Percentiles rank a stretch among this genome's conserved stretches.
phyloP scores from a whole-genome alignment of 2,113 vertebrate genomes.

The Tor tambroides region DNA sequence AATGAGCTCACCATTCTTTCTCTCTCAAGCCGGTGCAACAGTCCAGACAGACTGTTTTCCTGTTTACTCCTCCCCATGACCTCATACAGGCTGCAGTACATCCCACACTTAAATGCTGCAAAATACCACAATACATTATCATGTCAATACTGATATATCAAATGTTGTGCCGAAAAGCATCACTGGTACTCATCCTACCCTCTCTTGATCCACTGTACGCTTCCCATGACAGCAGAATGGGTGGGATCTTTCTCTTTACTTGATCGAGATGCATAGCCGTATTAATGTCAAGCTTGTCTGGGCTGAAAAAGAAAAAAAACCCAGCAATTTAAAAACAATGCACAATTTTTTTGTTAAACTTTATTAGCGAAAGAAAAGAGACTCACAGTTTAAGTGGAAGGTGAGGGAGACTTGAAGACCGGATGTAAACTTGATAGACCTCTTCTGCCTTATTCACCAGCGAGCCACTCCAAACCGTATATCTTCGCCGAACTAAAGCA shows the following conservation, averaged over 20 bases:
- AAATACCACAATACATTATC: conserved; percentile 37
- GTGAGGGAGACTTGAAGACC: conserved; percentile 79
- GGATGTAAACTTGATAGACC: conserved; percentile 86
- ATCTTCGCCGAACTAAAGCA: conserved; percentile 79
- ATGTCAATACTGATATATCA: background rate
- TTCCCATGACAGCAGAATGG: conserved; percentile 84
- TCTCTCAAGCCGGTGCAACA: conserved; percentile 90
- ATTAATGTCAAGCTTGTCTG: conserved; percentile 89
- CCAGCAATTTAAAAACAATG: background rate
- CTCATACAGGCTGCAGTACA: conserved; percentile 92
- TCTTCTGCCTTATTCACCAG: conserved; percentile 89
- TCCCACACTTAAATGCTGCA: conserved; percentile 84
- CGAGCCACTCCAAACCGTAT: conserved; percentile 91
- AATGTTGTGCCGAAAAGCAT: conserved; percentile 12
- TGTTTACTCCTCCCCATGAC: conserved; percentile 88
- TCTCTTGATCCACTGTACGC: conserved; percentile 82
- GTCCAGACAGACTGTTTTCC: conserved; percentile 82
- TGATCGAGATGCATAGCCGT: conserved; percentile 86
- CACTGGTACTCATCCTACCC: conserved; percentile 75
- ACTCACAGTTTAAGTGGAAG: conserved; percentile 95
- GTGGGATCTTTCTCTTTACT: conserved; percentile 85
- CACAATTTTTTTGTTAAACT: background rate
- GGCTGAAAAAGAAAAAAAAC: conserved; percentile 68
- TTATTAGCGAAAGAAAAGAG: background rate
- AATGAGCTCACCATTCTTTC: conserved; percentile 87